phyloP scores from a whole-genome alignment of 2,113 vertebrate species.

The Odontesthes bonariensis region DNA sequence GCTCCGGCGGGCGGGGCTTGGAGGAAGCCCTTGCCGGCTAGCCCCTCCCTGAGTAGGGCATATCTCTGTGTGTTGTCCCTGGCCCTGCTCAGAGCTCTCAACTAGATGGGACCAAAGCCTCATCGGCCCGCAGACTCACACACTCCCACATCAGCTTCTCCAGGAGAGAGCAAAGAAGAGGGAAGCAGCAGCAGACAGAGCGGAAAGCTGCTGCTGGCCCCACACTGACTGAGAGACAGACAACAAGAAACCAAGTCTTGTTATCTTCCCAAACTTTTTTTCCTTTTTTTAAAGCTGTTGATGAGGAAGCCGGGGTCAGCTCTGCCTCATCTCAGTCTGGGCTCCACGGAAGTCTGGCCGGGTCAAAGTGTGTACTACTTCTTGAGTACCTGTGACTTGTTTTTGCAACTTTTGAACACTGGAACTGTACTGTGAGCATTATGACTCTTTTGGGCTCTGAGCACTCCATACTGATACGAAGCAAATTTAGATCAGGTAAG shows the following conservation, averaged over 20 bases:
- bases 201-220: conserved; percentile 15
- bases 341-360: conserved; percentile 73
- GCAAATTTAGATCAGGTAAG: conserved; percentile 99
- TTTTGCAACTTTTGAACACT: conserved; percentile 77
- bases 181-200: conserved; percentile 21
- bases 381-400: conserved; percentile 39
- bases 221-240: conserved; percentile 12
- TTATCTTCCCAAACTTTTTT: background rate
- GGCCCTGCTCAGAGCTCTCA: conserved; percentile 83
- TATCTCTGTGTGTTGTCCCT: conserved; percentile 83
- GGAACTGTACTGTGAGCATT: conserved; percentile 85
- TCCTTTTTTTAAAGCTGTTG: conserved; percentile 41
- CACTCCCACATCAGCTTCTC: conserved; percentile 56
- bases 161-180: conserved; percentile 53
- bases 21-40: conserved; percentile 73
- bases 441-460: conserved; percentile 99
- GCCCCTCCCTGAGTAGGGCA: conserved; percentile 82
- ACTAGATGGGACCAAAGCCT: conserved; percentile 88
- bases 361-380: conserved; percentile 34
- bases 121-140: conserved; percentile 51
- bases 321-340: conserved; percentile 61
- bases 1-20: conserved; percentile 81
- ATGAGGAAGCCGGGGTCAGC: conserved; percentile 63
- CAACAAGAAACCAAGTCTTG: background rate
- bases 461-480: conserved; percentile 98